Evolutionary conservation across 2,113 vertebrate species (phyloP), one percentile per base, ranked within the genome.

Genomic region (Syngnathus scovelli): DNA sequence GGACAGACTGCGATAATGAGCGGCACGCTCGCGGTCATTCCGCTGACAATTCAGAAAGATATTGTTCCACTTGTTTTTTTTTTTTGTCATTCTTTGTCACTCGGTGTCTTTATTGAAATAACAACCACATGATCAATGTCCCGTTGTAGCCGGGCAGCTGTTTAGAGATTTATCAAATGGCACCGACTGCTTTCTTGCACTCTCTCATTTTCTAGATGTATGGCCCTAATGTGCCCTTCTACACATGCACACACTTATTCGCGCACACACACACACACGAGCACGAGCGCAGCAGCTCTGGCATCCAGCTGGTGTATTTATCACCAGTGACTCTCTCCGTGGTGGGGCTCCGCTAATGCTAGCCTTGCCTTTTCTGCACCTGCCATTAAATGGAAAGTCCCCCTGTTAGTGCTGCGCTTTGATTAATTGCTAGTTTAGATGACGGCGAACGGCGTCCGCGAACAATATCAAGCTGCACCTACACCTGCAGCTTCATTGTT

Each of bases 371-470:
- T 77, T 79, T 78, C 74, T 78, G 77, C 75, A 76, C 73, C 78
- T 59, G 68, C 78, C 66, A 80, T 83, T 83, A 80, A 73, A 71
- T 74, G 72, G 72, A 83, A 81, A 80, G 78, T 77, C 75, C 80
- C 78, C 71, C 65, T 70, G 66, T 86, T 78, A 79, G 71, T 64
- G 78, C 70, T 37, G 41, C 37, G 54, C 46, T 79, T 76, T 87
- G 84, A 87, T 90, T 85, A 84, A 88, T 86, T 80, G 78, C 69
- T 83, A 77, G 83, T 84, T 85, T 75, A 68, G 82, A 69, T 64
- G 70, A 55, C 10, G 74, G 78, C 12, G 67, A 80, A 67, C 68
- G 68, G 56, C 54, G 10, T 58, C 51, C 61, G 58, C 61, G 67
- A 72, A 76, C 79, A 78, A 71, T 80, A 80, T 78, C 68, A 79